Evolutionary conservation across 2,797 vertebrate species (phyloP).

Genomic region (Myoxocephalus aenaeus): DNA sequence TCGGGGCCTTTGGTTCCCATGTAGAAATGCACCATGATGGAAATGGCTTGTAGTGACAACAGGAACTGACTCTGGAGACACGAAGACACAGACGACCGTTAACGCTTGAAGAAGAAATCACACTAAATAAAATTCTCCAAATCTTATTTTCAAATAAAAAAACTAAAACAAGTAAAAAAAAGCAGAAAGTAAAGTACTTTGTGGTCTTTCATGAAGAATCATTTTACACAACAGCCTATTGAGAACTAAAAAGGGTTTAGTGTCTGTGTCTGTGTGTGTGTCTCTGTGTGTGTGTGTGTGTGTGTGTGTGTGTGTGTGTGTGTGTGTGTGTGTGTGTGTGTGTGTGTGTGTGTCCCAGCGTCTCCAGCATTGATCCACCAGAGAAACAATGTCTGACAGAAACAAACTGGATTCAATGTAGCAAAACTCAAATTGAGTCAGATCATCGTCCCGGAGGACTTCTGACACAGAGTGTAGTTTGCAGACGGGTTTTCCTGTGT

Average conservation of each 20-base stretch:
- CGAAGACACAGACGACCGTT: background rate
- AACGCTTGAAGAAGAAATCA: background rate
- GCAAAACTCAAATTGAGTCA: conserved; percentile 65
- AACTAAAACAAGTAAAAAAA: no score
- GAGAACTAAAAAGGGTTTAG: no score
- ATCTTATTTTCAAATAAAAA: no score
- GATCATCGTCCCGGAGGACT: conserved; percentile 37
- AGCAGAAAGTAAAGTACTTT: background rate
- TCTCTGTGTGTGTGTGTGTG: no score
- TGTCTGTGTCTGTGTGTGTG: no score
- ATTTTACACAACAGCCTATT: no score
- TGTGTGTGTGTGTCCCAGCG: conserved; percentile 22
- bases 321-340: no score
- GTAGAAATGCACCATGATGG: conserved; percentile 99
- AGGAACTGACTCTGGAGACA: conserved; percentile 94
- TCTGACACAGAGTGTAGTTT: conserved; percentile 55
- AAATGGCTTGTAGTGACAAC: conserved; percentile 97
- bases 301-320: no score
- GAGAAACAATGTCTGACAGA: conserved; percentile 20
- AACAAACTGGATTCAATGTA: conserved; percentile 32
- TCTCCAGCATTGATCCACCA: conserved; percentile 29
- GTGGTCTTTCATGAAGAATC: background rate
- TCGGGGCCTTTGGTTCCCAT: conserved; percentile 99
- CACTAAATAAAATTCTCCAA: background rate
- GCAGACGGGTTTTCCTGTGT: conserved; percentile 18